Conservation (phyloP, 1,140 invertebrate genomes). For the Panagrolaimus sp. region DNA sequence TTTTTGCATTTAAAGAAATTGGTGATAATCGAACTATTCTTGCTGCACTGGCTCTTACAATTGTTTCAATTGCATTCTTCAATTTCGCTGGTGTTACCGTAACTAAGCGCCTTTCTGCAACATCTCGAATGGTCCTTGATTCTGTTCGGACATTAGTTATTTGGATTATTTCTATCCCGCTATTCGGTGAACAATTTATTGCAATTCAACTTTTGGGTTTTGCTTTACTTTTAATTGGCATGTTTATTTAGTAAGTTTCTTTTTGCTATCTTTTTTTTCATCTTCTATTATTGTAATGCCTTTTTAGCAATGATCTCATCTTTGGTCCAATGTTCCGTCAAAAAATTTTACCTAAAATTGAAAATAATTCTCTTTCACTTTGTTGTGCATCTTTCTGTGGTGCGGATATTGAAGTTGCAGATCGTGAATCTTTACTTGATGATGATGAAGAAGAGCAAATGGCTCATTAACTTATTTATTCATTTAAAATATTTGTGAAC, state of each 20-base stretch:
- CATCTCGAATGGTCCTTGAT: conserved; percentile 84
- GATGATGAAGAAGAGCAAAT: neutral
- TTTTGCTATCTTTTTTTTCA: neutral
- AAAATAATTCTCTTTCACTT: conserved; percentile 25
- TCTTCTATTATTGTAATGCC: neutral
- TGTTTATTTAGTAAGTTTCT: conserved; percentile 41
- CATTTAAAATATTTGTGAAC: too few relatives aligned
- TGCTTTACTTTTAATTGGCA: conserved; percentile 39
- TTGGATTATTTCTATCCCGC: conserved; percentile 72
- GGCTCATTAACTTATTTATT: too few relatives aligned
- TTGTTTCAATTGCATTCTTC: conserved; percentile 78
- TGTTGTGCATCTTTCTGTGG: conserved; percentile 45
- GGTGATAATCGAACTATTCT: conserved; percentile 27
- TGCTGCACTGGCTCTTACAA: conserved; percentile 39
- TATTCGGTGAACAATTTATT: conserved; percentile 75
- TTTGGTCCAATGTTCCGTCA: conserved; percentile 37
- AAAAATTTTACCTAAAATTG: conserved; percentile 30
- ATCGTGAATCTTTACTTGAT: conserved; percentile 14
- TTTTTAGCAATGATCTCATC: conserved; percentile 34
- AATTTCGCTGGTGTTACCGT: conserved; percentile 90
- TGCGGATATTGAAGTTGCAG: conserved; percentile 20
- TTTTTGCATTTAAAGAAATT: conserved; percentile 42
- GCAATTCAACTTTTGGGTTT: conserved; percentile 58
- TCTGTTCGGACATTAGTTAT: conserved; percentile 80
- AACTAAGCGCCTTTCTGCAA: conserved; percentile 86